A percentile compares a stretch with the other conserved stretches of the same genome.
These are phyloP conservation scores for Dorcus parallelipipedus DNA, from an alignment of 2,888 invertebrate species.

Conservation along the genomic window DNA sequence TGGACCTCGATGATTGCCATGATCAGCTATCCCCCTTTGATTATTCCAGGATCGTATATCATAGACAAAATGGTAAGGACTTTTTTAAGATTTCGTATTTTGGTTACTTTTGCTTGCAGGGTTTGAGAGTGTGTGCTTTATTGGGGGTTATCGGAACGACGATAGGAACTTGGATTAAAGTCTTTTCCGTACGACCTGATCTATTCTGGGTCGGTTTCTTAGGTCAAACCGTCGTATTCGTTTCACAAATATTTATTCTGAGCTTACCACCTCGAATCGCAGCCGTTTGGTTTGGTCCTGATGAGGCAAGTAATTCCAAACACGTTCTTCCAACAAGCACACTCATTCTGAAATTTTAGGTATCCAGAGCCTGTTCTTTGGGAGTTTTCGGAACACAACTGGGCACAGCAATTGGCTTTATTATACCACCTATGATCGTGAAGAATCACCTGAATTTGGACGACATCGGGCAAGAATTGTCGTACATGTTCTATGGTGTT, in stretches of 20 bases:
- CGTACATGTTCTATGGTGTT: slow-evolving; percentile 54
- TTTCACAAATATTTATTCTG: slow-evolving; percentile 89
- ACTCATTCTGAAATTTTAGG: slow-evolving; percentile 49
- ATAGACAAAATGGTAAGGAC: slow-evolving; percentile 81
- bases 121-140: slow-evolving; percentile 73
- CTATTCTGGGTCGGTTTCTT: slow-evolving; percentile 81
- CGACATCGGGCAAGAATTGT: slow-evolving; percentile 46
- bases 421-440: slow-evolving; percentile 61
- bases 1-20: slow-evolving; percentile 98
- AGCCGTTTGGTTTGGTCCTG: slow-evolving; percentile 94
- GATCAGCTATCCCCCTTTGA: slow-evolving; percentile 90
- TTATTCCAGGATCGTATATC: slow-evolving; percentile 93
- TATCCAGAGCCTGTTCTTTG: slow-evolving; percentile 69
- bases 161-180: slow-evolving; percentile 84
- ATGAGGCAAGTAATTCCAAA: slow-evolving; percentile 70
- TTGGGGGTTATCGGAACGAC: slow-evolving; percentile 82
- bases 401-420: slow-evolving; percentile 68
- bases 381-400: slow-evolving; percentile 73
- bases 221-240: slow-evolving; percentile 81
- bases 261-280: slow-evolving; percentile 88
- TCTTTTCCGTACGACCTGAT: slow-evolving; percentile 76
- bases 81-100: not conserved
- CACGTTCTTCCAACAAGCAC: not conserved
- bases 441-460: slow-evolving; percentile 35
- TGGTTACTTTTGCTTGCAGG: slow-evolving; percentile 52